Base-by-base conservation (phyloP, 2,797 vertebrate species). In the Bothrops alternatus region DNA sequence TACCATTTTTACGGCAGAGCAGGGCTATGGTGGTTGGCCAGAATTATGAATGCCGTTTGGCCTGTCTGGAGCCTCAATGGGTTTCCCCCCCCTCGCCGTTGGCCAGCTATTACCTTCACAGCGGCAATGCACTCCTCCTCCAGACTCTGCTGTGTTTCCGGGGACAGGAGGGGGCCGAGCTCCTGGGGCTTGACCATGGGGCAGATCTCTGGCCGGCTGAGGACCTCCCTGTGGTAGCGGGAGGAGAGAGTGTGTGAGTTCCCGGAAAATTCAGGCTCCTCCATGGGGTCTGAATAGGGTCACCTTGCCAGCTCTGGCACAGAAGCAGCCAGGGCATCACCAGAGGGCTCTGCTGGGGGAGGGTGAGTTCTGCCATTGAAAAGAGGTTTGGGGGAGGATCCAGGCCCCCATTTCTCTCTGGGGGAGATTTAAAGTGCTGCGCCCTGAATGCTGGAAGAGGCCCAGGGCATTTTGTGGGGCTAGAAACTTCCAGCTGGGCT, bases 91-190 rank as follows among this genome's bases (percentile, higher is more conserved):
- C 60, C 57, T 20, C 6, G 5, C 13, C 6, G 13, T n/a, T 23
- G 86, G 10, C 4, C 1, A 28, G 13, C 61, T 1, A 2, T 96
- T 97, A 99, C 99, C 98, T 98, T 97, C 69, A 99, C 98, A 0
- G 98, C 98, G 11, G 98, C 98, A 14, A 99, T 98, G 90, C 98
- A 99, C 94, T 98, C 97, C 89, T 98, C 98, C 94, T 99, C 98
- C 93, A 99, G 97, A 82, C 97, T 82, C 3, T 97, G 97, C 85
- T 98, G 97, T 0, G 97, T 98, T 93, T 99, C 98, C 0, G 97
- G 90, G 0, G 98, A 96, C 94, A 99, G 96, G 78, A 98, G 98
- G 1, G 98, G 98, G 0, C 98, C 97, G 61, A 99, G 96, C 3
- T 97, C 97, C 47, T 97, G 96, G 0, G 94, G 96, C 53, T 97